These are phyloP conservation scores for Heliconius nattereri DNA, from an alignment of 1,140 invertebrate genomes.

Conservation along the genomic window DNA sequence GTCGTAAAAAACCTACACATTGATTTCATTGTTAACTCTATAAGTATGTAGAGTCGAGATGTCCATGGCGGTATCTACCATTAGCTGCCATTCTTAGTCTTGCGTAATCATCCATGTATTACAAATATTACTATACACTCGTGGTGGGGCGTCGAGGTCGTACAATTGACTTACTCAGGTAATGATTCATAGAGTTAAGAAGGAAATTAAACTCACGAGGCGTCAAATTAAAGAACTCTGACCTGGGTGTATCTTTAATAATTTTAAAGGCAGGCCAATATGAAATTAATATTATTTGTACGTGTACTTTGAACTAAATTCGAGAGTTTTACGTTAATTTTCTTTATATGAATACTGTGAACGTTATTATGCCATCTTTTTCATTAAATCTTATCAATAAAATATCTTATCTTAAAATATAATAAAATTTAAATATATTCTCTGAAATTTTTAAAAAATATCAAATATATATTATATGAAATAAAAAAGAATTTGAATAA, in stretches of 20 bases:
- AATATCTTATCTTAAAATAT: not conserved
- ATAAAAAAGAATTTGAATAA: not conserved
- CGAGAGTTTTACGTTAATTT: not conserved
- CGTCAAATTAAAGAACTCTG: slow-evolving; percentile 23
- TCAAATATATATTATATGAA: not conserved
- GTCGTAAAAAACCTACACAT: slow-evolving; percentile 4
- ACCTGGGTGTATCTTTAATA: slow-evolving; percentile 12
- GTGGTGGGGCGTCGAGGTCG: slow-evolving; percentile 24
- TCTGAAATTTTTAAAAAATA: not conserved
- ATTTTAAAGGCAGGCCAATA: not conserved
- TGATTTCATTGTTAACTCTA: slow-evolving; percentile 15
- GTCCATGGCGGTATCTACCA: slow-evolving; percentile 12
- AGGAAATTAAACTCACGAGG: slow-evolving; percentile 36
- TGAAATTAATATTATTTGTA: not conserved
- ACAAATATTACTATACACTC: slow-evolving; percentile 13
- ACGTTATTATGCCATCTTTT: slow-evolving; percentile 2
- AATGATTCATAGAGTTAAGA: slow-evolving; percentile 29
- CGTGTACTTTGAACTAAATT: not conserved
- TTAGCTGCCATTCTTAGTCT: slow-evolving; percentile 27
- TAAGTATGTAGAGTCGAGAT: not conserved
- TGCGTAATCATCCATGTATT: slow-evolving; percentile 45
- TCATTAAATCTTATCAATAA: not conserved
- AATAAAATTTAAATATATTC: slow-evolving; percentile 6
- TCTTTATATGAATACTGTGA: not conserved
- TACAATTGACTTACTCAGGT: slow-evolving; percentile 23